A percentile compares a stretch with the other conserved stretches of the same genome.
Evolutionary conservation across 53 echinoderm and acorn worm genomes (phyloP).

Genomic region (Crossaster papposus): DNA sequence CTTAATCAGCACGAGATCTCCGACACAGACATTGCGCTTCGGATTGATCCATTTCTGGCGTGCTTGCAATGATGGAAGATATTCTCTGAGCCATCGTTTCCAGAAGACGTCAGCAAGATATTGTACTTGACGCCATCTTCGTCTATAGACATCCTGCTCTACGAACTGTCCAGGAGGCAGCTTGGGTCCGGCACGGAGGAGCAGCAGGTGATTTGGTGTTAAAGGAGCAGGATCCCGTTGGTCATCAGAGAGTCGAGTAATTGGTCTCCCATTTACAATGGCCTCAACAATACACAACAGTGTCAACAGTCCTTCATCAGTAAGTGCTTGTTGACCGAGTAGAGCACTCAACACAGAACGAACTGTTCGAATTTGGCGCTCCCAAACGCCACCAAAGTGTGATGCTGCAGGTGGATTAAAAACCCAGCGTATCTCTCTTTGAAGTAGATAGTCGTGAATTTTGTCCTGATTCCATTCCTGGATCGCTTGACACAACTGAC

Average conservation of each 20-base stretch:
- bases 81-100: slow-evolving; percentile 59
- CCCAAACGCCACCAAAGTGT: slow-evolving; percentile 65
- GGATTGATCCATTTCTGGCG: slow-evolving; percentile 57
- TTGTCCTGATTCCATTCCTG: slow-evolving; percentile 25
- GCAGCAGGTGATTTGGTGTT: slow-evolving; percentile 74
- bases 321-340: slow-evolving; percentile 56
- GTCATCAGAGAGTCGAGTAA: slow-evolving; percentile 63
- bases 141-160: slow-evolving; percentile 57
- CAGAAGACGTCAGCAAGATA: slow-evolving; percentile 64
- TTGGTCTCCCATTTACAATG: slow-evolving; percentile 64
- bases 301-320: slow-evolving; percentile 60
- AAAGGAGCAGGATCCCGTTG: slow-evolving; percentile 59
- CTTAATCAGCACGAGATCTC: slow-evolving; percentile 55
- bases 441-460: slow-evolving; percentile 7
- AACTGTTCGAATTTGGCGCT: slow-evolving; percentile 53
- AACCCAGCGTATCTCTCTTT: slow-evolving; percentile 36
- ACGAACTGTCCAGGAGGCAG: slow-evolving; percentile 61
- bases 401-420: slow-evolving; percentile 54
- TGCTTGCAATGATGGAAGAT: slow-evolving; percentile 54
- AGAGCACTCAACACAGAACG: slow-evolving; percentile 52
- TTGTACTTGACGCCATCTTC: slow-evolving; percentile 64
- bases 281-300: slow-evolving; percentile 69
- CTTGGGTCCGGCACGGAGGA: slow-evolving; percentile 47
- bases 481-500: background rate
- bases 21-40: slow-evolving; percentile 13